Evolutionary conservation across 2,113 vertebrate species (phyloP).

Genomic region (Chroicocephalus ridibundus): DNA sequence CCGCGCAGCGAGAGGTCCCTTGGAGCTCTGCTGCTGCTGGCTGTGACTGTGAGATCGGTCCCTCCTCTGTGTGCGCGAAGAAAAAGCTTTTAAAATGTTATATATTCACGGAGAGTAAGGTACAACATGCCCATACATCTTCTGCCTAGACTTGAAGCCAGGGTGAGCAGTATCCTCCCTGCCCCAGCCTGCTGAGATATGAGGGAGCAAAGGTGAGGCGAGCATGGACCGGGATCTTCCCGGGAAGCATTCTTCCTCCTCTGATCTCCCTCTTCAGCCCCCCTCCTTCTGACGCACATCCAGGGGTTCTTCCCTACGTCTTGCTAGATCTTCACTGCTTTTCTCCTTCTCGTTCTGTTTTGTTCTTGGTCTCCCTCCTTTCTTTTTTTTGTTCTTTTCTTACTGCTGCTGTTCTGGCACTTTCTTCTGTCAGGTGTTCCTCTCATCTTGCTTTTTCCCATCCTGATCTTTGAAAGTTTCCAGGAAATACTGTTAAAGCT

Average conservation of each 20-base stretch:
- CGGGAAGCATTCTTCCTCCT: background rate
- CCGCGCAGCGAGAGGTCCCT: background rate
- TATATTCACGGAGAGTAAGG: background rate
- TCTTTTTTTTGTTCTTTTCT: background rate
- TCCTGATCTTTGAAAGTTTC: background rate
- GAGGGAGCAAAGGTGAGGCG: background rate
- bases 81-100: background rate
- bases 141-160: background rate
- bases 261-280: background rate
- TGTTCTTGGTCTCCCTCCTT: background rate
- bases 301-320: background rate
- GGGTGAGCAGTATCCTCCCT: background rate
- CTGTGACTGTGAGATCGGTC: background rate
- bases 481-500: background rate
- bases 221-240: background rate
- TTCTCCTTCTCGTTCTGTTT: background rate
- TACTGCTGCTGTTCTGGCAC: background rate
- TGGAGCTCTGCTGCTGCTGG: background rate
- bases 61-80: background rate
- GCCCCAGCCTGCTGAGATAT: background rate
- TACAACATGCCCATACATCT: background rate
- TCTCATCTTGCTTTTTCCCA: background rate
- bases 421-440: background rate
- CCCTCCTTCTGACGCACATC: background rate
- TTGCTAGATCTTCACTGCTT: background rate